These are phyloP conservation scores for Oreamnos americanus DNA, from an alignment of 2,113 vertebrate species.

Conservation along the genomic window DNA sequence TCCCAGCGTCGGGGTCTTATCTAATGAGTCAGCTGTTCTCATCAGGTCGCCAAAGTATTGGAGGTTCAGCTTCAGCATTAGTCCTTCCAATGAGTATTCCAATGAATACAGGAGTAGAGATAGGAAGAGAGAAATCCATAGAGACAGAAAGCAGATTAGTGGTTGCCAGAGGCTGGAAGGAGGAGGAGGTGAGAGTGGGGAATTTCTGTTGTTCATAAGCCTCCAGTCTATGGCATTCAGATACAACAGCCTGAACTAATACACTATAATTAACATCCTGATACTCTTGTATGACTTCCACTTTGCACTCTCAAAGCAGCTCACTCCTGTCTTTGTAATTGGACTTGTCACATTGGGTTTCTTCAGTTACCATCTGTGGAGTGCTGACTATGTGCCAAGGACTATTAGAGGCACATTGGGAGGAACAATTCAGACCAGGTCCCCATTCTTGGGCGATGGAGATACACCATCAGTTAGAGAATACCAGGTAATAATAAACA, in stretches of 20 bases:
- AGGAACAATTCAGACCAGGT: background rate
- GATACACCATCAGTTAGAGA: background rate
- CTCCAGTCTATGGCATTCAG: background rate
- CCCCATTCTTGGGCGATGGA: background rate
- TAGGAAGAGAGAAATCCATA: background rate
- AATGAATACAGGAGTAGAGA: background rate
- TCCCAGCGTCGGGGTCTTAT: background rate
- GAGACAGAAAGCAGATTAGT: background rate
- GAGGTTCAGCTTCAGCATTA: background rate
- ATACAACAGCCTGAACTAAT: background rate
- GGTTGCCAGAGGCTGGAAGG: background rate
- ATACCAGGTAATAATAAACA: background rate
- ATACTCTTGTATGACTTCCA: background rate
- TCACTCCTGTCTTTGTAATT: background rate
- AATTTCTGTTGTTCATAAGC: background rate
- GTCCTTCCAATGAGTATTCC: background rate
- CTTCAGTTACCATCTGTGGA: background rate
- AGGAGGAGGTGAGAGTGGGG: background rate
- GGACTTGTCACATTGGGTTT: background rate
- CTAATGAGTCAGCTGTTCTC: background rate
- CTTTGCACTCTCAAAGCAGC: background rate
- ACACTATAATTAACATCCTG: background rate
- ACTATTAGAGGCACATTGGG: background rate
- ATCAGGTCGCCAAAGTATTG: background rate
- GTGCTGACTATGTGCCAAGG: background rate